Evolutionary conservation across 2,113 vertebrate species (phyloP).

Genomic region (Cyprinodon brontotheroides): DNA sequence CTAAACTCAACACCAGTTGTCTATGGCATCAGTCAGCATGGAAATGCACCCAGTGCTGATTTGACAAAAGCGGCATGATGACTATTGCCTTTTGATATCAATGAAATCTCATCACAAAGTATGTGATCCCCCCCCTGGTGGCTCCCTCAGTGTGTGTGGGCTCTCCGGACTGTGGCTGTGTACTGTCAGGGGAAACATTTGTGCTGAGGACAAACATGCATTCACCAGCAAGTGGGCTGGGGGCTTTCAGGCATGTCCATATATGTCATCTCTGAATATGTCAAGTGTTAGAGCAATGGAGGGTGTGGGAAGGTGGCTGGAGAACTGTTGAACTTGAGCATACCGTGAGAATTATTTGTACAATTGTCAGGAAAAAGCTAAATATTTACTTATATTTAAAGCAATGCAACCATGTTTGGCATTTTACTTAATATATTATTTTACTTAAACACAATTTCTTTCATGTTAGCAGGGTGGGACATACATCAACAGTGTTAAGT

Average conservation of each 20-base stretch:
- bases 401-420: no score
- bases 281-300: constrained; percentile 51
- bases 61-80: constrained; percentile 59
- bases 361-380: background rate
- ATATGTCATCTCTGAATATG: constrained; percentile 63
- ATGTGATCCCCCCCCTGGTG: constrained; percentile 41
- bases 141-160: constrained; percentile 79
- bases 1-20: constrained; percentile 66
- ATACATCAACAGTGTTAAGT: no score
- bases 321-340: constrained; percentile 81
- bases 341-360: constrained; percentile 51
- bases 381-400: background rate
- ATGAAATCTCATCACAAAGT: constrained; percentile 66
- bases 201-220: constrained; percentile 67
- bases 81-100: constrained; percentile 70
- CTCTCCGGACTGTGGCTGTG: constrained; percentile 40
- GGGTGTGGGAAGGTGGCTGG: constrained; percentile 34
- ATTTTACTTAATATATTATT: no score
- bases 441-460: no score
- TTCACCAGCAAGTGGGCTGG: constrained; percentile 55
- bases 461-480: no score
- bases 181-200: constrained; percentile 71
- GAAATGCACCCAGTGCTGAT: constrained; percentile 51
- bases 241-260: constrained; percentile 52
- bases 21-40: constrained; percentile 51